A percentile compares a stretch with the other conserved stretches of the same genome.
These are phyloP conservation scores for Zaprionus africanus DNA, from an alignment of 1,140 invertebrate species.

Conservation along the genomic window DNA sequence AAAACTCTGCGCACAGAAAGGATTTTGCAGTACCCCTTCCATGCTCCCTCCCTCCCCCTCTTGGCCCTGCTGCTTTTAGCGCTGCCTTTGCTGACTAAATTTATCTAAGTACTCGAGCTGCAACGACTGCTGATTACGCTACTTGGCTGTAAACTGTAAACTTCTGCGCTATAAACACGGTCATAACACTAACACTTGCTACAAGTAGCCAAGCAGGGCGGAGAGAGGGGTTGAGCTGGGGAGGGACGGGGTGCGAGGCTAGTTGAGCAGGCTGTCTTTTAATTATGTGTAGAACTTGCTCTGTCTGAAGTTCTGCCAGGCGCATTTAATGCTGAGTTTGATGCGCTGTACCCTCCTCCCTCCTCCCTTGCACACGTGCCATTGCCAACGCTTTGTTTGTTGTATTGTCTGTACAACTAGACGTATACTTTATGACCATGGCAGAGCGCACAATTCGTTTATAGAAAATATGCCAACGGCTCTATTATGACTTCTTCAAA, in stretches of 20 bases:
- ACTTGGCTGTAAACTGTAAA: neutral
- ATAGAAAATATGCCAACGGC: constrained; percentile 81
- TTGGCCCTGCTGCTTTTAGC: neutral
- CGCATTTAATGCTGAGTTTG: constrained; percentile 47
- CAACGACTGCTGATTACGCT: constrained; percentile 40
- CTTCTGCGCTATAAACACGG: constrained; percentile 14
- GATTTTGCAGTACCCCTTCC: constrained; percentile 19
- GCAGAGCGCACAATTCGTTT: constrained; percentile 70
- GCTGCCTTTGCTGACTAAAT: constrained; percentile 19
- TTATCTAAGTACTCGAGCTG: constrained; percentile 23
- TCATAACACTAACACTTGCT: constrained; percentile 10
- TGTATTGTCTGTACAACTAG: constrained; percentile 59
- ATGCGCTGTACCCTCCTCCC: neutral
- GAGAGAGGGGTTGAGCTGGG: neutral
- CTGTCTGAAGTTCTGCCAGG: constrained; percentile 50
- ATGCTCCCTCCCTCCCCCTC: neutral
- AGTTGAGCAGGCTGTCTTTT: constrained; percentile 60
- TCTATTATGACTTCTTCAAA: constrained; percentile 81
- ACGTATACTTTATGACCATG: constrained; percentile 66
- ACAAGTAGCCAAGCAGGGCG: neutral
- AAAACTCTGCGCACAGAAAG: constrained; percentile 12
- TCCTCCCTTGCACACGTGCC: neutral
- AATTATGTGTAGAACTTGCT: constrained; percentile 47
- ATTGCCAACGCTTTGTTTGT: constrained; percentile 4
- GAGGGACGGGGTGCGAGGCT: constrained; percentile 8